Conservation (phyloP, 2,888 invertebrate genomes). For the Tuberolachnus salignus region DNA sequence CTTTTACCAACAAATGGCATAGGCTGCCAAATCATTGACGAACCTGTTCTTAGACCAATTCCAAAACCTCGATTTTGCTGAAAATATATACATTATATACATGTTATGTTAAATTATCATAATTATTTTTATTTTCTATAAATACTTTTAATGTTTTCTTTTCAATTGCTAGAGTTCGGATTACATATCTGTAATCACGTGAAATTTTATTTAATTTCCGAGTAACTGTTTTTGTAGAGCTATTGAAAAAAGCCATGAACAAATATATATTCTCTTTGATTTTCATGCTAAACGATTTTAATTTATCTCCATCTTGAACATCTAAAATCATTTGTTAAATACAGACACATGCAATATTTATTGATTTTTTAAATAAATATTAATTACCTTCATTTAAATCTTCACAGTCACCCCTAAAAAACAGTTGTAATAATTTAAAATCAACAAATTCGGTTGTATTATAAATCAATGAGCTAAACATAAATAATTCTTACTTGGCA, state of each 20-base stretch:
- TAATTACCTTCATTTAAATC: conserved; percentile 20
- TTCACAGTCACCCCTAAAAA: neutral
- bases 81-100: conserved; percentile 36
- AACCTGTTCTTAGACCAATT: conserved; percentile 60
- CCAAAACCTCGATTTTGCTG: conserved; percentile 70
- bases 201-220: conserved; percentile 85
- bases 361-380: neutral
- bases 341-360: neutral
- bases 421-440: neutral
- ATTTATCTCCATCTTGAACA: conserved; percentile 30
- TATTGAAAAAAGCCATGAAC: conserved; percentile 75
- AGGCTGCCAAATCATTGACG: conserved; percentile 61
- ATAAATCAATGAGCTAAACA: neutral
- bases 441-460: neutral
- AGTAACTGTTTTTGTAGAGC: conserved; percentile 81
- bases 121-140: neutral
- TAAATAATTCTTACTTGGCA: conserved; percentile 25
- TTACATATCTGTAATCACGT: conserved; percentile 92
- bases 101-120: neutral
- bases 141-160: conserved; percentile 84
- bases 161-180: conserved; percentile 84
- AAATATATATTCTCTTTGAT: conserved; percentile 65
- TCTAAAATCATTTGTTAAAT: neutral
- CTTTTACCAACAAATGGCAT: conserved; percentile 60
- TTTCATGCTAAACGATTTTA: conserved; percentile 57